Evolutionary conservation across 1,140 invertebrate genomes (phyloP), one percentile per base, ranked within the genome.

Genomic region (Hylaeus anthracinus): DNA sequence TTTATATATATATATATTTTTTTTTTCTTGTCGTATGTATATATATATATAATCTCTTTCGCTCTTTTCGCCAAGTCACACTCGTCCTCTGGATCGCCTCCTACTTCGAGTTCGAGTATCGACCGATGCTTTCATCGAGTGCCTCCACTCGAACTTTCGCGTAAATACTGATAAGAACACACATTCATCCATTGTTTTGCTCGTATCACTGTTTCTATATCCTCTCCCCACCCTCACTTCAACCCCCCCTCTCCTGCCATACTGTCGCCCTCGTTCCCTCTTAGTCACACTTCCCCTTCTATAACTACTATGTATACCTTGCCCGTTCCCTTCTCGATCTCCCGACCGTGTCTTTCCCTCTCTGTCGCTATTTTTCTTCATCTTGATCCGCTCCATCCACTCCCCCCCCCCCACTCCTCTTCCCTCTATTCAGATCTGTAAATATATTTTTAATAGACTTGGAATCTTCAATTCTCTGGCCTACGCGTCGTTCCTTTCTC

Each of bases 401-500:
- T 56, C 76, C 0, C 37, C 37, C 64, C 5, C 4, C 55, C 60
- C 39, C 37, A 48, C 0, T 9, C 2, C 55, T 8, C 1, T 12
- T 37, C 5, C 14, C 55, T 26, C 6, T 45, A 45, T 4, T 45
- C 53, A 14, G 37, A 60, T 72, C 43, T 51, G 37, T 86, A 83
- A 76, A 83, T 86, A 86, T 88, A 86, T 88, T 82, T 87, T 26
- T 26, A 26, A 82, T 90, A 82, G 87, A 87, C 71, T 86, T 89
- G 87, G 83, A 91, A 90, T 91, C 88, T 86, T 91, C 88, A 90
- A 92, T 90, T 92, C 90, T 88, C 85, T 73, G 77, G 86, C 85
- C 87, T 84, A 88, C 88, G 86, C 86, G 71, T 61, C n/a, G 12
- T 45, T 45, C 10, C 43, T 43, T 10, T 58, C 48, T 45, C 5